phyloP scores from a whole-genome alignment of 2,113 vertebrate species.

The Seriola dumerili region DNA sequence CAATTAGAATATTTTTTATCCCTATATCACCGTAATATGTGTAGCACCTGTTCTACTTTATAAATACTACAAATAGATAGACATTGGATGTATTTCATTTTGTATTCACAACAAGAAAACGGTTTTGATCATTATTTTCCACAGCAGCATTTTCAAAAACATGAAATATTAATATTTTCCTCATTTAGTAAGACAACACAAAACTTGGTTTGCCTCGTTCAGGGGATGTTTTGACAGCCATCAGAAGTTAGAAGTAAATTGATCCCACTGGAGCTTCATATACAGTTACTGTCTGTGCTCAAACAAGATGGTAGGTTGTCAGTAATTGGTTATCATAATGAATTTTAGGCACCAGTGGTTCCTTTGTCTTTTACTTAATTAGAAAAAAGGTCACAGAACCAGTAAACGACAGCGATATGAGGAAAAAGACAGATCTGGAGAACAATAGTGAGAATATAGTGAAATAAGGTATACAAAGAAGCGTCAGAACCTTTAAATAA shows the following conservation, averaged over 20 bases:
- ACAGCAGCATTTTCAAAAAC: conserved; percentile 24
- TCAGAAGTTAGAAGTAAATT: conserved; percentile 39
- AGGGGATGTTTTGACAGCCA: conserved; percentile 52
- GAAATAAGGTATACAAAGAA: conserved; percentile 11
- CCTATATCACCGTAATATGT: background rate
- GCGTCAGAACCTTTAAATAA: conserved; percentile 40
- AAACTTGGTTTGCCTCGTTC: conserved; percentile 16
- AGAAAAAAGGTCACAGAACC: background rate
- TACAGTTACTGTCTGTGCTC: conserved; percentile 8
- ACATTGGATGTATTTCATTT: conserved; percentile 23
- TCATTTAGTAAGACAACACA: conserved; percentile 49
- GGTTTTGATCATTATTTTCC: conserved; percentile 42
- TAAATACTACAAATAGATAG: conserved; percentile 3
- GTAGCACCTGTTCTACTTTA: conserved; percentile 6
- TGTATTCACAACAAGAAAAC: background rate
- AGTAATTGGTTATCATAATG: conserved; percentile 36
- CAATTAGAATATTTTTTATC: background rate
- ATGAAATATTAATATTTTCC: conserved; percentile 55
- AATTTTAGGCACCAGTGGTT: conserved; percentile 21
- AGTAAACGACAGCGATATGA: background rate
- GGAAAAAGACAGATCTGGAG: background rate
- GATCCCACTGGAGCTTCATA: conserved; percentile 47
- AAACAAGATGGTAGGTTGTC: conserved; percentile 20
- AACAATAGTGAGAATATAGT: conserved; percentile 11
- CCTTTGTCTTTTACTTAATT: conserved; percentile 9